Conservation (phyloP, 2,888 invertebrate species). For the Limenitis camilla region DNA sequence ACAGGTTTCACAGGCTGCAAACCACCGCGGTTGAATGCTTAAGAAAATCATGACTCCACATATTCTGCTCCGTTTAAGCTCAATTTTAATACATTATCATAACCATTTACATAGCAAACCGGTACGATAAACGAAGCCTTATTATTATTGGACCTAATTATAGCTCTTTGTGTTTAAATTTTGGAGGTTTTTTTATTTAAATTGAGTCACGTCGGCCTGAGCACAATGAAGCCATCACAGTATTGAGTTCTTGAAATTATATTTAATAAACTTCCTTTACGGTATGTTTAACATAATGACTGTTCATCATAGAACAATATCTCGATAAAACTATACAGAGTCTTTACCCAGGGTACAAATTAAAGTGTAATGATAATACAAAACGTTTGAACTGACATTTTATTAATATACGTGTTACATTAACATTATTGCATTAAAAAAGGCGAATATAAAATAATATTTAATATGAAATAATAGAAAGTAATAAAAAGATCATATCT, state of each 20-base stretch:
- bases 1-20: slow-evolving; percentile 43
- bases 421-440: too few species aligned
- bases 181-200: slow-evolving; percentile 52
- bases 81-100: slow-evolving; percentile 62
- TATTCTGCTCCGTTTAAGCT: slow-evolving; percentile 65
- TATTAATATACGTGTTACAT: too few species aligned
- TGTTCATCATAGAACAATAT: not conserved
- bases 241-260: slow-evolving; percentile 42
- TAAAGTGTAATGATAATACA: too few species aligned
- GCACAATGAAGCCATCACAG: slow-evolving; percentile 38
- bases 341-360: too few species aligned
- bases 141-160: slow-evolving; percentile 68
- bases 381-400: too few species aligned
- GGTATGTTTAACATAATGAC: not conserved
- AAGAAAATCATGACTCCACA: slow-evolving; percentile 60
- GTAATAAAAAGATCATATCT: too few species aligned
- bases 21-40: slow-evolving; percentile 46
- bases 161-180: slow-evolving; percentile 68
- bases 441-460: too few species aligned
- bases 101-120: slow-evolving; percentile 65
- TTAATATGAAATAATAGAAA: too few species aligned
- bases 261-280: slow-evolving; percentile 12
- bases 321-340: not conserved
- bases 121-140: slow-evolving; percentile 51
- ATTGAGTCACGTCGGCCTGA: slow-evolving; percentile 48